These are phyloP conservation scores for Dasysyrphus albostriatus DNA, from an alignment of 2,888 invertebrate species.

Conservation along the genomic window DNA sequence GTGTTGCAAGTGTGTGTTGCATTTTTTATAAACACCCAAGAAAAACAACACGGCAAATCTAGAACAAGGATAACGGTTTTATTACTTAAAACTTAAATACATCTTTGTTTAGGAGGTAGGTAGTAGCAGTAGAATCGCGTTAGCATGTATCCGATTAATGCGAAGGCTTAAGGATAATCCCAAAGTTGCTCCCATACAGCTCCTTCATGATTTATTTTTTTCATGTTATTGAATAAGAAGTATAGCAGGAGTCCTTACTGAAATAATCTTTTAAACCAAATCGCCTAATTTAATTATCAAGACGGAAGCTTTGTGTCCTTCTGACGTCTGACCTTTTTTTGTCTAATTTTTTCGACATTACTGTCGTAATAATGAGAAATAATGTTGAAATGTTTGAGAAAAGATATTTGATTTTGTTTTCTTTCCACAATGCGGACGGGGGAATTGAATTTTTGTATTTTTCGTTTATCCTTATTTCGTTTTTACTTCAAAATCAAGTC, in stretches of 20 bases:
- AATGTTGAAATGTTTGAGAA: conserved; percentile 33
- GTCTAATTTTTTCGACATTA: not conserved
- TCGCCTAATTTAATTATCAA: conserved; percentile 67
- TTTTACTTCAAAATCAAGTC: too few species aligned
- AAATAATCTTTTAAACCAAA: conserved; percentile 46
- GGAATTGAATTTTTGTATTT: not conserved
- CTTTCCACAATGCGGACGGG: conserved; percentile 63
- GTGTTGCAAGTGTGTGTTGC: conserved; percentile 39
- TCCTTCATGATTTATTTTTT: not conserved
- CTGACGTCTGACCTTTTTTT: conserved; percentile 26
- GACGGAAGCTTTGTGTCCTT: conserved; percentile 21
- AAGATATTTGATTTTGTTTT: conserved; percentile 64
- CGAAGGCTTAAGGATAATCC: conserved; percentile 47
- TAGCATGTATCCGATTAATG: conserved; percentile 50
- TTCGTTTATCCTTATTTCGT: too few species aligned
- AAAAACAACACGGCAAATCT: conserved; percentile 53
- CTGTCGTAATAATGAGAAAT: not conserved
- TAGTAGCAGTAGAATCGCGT: conserved; percentile 2
- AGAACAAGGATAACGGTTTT: conserved; percentile 67
- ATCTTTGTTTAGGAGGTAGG: conserved; percentile 45
- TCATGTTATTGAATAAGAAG: conserved; percentile 27
- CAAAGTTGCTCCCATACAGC: not conserved
- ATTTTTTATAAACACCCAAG: conserved; percentile 53
- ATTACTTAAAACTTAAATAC: conserved; percentile 61
- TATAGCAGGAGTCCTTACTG: not conserved